phyloP scores from a whole-genome alignment of 1,140 invertebrate species.

The Drosophila micromelanica region DNA sequence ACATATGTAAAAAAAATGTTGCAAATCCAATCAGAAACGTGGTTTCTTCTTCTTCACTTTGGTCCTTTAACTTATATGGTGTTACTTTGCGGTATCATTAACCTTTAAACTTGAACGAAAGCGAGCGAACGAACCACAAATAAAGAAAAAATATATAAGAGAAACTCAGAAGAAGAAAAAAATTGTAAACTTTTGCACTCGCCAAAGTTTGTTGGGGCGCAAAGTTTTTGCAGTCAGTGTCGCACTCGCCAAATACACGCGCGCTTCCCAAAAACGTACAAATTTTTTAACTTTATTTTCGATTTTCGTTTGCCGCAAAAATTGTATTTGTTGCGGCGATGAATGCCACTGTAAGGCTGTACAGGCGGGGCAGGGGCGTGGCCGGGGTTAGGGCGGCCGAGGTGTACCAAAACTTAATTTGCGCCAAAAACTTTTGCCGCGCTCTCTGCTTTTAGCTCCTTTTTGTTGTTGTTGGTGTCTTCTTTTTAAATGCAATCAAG shows the following conservation, averaged over 20 bases:
- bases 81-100: constrained; percentile 77
- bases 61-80: constrained; percentile 78
- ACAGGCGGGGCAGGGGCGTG: background rate
- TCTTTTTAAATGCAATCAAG: constrained; percentile 77
- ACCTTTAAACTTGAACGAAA: constrained; percentile 75
- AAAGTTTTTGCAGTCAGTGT: constrained; percentile 60
- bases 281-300: constrained; percentile 82
- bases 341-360: constrained; percentile 5
- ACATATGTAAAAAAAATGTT: constrained; percentile 48
- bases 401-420: constrained; percentile 71
- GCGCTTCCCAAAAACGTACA: constrained; percentile 58
- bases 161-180: constrained; percentile 10
- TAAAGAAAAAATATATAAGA: background rate
- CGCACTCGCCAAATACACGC: constrained; percentile 14
- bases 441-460: constrained; percentile 11
- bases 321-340: constrained; percentile 69
- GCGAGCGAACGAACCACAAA: constrained; percentile 47
- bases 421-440: constrained; percentile 61
- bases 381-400: background rate
- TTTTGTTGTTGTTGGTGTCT: background rate
- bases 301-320: constrained; percentile 82
- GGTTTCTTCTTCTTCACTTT: constrained; percentile 37
- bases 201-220: constrained; percentile 55
- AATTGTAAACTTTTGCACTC: constrained; percentile 80
- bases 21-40: constrained; percentile 75